These are phyloP conservation scores for Electrona antarctica DNA, from an alignment of 2,113 vertebrate genomes.

Conservation along the genomic window DNA sequence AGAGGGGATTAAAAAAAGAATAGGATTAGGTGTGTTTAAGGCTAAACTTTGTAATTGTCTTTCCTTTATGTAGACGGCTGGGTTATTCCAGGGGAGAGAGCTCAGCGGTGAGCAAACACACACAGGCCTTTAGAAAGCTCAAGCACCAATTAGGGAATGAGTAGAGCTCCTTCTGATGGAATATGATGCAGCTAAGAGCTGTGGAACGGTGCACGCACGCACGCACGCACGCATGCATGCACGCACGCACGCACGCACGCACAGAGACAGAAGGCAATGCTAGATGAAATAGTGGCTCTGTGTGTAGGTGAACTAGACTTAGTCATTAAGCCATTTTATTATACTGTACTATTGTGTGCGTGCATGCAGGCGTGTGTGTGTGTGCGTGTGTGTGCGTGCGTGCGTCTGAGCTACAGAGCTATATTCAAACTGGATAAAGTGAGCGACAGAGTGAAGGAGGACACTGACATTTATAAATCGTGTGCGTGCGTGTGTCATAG, in stretches of 20 bases:
- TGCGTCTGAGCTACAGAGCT: background rate
- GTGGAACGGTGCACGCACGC: constrained; percentile 24
- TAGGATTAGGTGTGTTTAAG: background rate
- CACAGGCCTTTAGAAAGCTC: constrained; percentile 59
- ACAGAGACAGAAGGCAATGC: background rate
- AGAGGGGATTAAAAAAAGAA: background rate
- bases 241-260: background rate
- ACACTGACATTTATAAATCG: no score
- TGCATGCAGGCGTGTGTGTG: background rate
- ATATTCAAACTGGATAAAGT: no score
- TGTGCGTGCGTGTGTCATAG: no score
- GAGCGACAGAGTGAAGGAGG: no score
- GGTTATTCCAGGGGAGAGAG: constrained; percentile 26
- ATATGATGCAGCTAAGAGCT: constrained; percentile 44
- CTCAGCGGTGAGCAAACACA: constrained; percentile 23
- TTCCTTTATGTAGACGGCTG: constrained; percentile 15
- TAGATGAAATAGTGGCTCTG: no score
- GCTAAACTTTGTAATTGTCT: constrained; percentile 31
- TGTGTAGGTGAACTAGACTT: no score
- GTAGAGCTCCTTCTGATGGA: constrained; percentile 57
- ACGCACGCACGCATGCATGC: constrained; percentile 1
- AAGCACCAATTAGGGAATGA: constrained; percentile 64
- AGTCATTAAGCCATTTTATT: no score
- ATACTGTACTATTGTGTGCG: background rate
- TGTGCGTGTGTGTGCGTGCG: background rate